Percentiles rank a stretch among this genome's conserved stretches.
Evolutionary conservation across 2,888 invertebrate genomes (phyloP).

Genomic region (Nephrotoma appendiculata): DNA sequence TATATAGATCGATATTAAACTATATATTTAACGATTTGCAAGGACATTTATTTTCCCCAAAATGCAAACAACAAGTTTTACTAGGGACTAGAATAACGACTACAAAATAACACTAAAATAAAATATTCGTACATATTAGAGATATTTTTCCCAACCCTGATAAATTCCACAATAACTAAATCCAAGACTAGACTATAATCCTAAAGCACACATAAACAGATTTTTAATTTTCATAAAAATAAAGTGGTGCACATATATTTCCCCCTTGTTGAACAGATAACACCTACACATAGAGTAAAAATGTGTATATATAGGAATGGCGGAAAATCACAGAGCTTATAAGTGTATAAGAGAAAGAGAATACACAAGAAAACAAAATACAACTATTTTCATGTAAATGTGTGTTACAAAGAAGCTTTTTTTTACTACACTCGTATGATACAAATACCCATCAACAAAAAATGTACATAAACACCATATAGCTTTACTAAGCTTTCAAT

Average conservation of each 20-base stretch:
- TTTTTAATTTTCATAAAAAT: neutral
- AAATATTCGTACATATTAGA: no score
- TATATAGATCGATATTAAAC: no score
- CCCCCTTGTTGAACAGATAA: neutral
- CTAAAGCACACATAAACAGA: neutral
- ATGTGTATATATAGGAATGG: neutral
- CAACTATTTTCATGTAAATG: neutral
- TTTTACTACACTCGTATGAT: neutral
- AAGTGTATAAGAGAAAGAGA: neutral
- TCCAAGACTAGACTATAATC: neutral
- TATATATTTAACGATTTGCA: no score
- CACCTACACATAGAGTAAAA: neutral
- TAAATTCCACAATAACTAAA: neutral
- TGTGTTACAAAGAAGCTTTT: neutral
- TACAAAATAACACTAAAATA: no score
- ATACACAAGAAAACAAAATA: neutral
- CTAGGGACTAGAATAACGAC: no score
- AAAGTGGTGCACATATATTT: neutral
- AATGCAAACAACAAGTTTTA: no score
- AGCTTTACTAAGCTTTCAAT: neutral
- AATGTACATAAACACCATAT: neutral
- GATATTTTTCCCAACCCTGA: no score
- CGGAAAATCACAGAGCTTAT: neutral
- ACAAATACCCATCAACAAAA: neutral
- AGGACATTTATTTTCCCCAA: no score